phyloP scores from a whole-genome alignment of 2,113 vertebrate genomes.

The Balaeniceps rex region DNA sequence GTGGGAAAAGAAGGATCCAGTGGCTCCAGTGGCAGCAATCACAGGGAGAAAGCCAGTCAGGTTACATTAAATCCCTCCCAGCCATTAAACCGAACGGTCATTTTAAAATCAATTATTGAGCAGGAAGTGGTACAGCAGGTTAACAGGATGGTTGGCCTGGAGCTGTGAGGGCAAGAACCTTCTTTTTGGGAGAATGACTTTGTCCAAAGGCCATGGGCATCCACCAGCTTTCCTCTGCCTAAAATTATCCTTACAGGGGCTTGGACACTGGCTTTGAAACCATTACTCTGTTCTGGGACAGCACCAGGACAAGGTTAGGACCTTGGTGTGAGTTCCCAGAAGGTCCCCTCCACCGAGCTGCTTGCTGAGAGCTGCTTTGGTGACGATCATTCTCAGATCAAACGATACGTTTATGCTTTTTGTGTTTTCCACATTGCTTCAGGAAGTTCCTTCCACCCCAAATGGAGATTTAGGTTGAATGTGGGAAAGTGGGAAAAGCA shows the following conservation, averaged over 20 bases:
- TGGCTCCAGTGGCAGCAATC: not conserved
- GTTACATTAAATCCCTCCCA: not conserved
- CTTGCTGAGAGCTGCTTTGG: not conserved
- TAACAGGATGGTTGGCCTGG: not conserved
- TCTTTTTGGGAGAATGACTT: not conserved
- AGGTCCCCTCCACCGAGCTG: not conserved
- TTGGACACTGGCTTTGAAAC: not conserved
- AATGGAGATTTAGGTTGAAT: not conserved
- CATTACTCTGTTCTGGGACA: not conserved
- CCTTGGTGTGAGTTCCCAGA: not conserved
- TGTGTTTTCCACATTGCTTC: not conserved
- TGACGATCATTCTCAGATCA: not conserved
- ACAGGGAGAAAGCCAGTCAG: not conserved
- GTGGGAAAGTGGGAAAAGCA: not conserved
- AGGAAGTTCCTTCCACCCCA: not conserved
- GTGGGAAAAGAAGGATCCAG: not conserved
- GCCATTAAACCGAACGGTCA: not conserved
- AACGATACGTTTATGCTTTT: fast-evolving
- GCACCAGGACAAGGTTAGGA: not conserved
- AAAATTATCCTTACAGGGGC: not conserved
- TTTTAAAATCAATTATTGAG: not conserved
- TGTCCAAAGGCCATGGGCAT: not conserved
- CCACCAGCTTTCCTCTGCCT: not conserved
- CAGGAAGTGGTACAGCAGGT: fast-evolving
- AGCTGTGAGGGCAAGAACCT: fast-evolving